Percentiles rank a stretch among this genome's conserved stretches.
Conservation (phyloP, 2,888 invertebrate species). For the Diarsia dahlii region DNA sequence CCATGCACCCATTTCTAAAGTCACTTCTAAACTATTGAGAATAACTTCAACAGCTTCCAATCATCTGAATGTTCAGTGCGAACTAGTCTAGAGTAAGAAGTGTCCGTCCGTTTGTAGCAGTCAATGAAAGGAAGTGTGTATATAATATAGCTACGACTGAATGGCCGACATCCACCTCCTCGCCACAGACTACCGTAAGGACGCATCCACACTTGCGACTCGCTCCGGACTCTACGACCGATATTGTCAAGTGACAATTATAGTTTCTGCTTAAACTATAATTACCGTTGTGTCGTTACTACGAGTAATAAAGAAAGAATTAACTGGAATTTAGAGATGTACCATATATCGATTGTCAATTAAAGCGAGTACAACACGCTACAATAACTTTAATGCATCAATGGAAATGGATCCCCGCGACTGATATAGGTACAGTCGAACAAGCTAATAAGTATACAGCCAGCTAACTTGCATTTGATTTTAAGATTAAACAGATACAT, state of each 20-base stretch:
- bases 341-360: conserved; percentile 1
- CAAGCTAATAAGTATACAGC: no score
- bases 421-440: conserved; percentile 43
- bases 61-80: not conserved
- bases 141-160: conserved; percentile 49
- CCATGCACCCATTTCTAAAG: not conserved
- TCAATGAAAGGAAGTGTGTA: conserved; percentile 66
- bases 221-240: not conserved
- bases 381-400: conserved; percentile 50
- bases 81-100: conserved; percentile 24
- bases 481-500: no score
- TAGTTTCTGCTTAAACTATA: not conserved
- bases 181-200: conserved; percentile 37
- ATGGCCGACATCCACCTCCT: conserved; percentile 71
- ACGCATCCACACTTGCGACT: conserved; percentile 31
- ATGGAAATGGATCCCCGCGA: conserved; percentile 53
- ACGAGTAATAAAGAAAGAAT: not conserved
- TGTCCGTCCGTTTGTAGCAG: conserved; percentile 37
- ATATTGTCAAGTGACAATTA: not conserved
- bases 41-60: not conserved
- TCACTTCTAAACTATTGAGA: not conserved
- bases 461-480: no score
- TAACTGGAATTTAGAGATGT: conserved; percentile 2
- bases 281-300: not conserved
- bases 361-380: conserved; percentile 31